Conservation (phyloP, 2,888 invertebrate genomes). For the Eulithis testata region DNA sequence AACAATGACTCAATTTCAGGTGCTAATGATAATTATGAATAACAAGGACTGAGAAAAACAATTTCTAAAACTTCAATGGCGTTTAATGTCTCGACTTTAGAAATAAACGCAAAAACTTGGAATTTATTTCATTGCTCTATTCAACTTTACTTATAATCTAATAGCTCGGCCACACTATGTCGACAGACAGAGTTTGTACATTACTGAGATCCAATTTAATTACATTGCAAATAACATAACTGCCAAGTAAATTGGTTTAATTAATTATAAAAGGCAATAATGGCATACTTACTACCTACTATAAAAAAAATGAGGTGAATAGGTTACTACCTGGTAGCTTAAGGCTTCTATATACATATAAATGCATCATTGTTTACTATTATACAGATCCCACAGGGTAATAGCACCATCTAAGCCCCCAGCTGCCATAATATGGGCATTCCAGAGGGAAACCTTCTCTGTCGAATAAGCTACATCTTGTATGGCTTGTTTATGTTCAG, state of each 20-base stretch:
- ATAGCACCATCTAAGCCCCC: constrained; percentile 90
- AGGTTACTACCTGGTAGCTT: constrained; percentile 33
- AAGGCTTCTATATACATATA: constrained; percentile 16
- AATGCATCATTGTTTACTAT: constrained; percentile 71
- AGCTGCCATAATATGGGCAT: constrained; percentile 91
- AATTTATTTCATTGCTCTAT: constrained; percentile 70
- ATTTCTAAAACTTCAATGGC: constrained; percentile 53
- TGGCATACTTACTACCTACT: constrained; percentile 47
- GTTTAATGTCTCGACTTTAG: constrained; percentile 66
- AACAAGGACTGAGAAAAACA: constrained; percentile 34
- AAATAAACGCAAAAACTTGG: constrained; percentile 70
- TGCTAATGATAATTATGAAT: constrained; percentile 38
- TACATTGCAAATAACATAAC: constrained; percentile 57
- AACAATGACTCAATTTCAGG: constrained; percentile 47
- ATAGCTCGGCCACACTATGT: constrained; percentile 60
- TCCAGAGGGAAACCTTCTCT: constrained; percentile 87
- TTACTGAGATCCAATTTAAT: constrained; percentile 70
- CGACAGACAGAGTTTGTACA: constrained; percentile 58
- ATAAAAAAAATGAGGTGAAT: constrained; percentile 24
- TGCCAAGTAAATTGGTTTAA: constrained; percentile 48
- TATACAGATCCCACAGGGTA: constrained; percentile 92
- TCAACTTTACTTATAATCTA: constrained; percentile 66
- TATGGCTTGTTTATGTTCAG: constrained; percentile 88
- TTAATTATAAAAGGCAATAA: constrained; percentile 63
- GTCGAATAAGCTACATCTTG: constrained; percentile 89